These are phyloP conservation scores for Drosophila fungiperda DNA, from an alignment of 2,888 invertebrate genomes.

Conservation along the genomic window DNA sequence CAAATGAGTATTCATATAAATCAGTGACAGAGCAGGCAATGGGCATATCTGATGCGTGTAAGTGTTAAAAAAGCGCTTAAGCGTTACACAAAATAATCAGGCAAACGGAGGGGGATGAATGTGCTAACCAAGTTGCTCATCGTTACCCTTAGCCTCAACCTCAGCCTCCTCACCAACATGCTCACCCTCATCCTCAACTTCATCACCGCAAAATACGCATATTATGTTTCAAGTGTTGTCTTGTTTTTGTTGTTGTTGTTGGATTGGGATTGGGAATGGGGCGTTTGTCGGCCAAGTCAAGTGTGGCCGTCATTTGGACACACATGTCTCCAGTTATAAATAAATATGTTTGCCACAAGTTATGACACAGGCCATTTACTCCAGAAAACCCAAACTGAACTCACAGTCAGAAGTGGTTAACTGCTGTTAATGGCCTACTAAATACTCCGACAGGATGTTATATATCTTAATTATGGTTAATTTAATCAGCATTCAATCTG, in stretches of 20 bases:
- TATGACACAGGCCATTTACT: slow-evolving; percentile 75
- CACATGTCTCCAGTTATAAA: slow-evolving; percentile 74
- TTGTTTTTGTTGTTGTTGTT: slow-evolving; percentile 16
- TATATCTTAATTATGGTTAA: slow-evolving; percentile 24
- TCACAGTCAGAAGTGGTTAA: slow-evolving; percentile 41
- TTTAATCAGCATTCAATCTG: background rate
- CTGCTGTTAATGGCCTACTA: slow-evolving; percentile 34
- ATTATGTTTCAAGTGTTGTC: slow-evolving; percentile 59
- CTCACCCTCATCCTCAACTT: slow-evolving; percentile 59
- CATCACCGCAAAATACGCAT: slow-evolving; percentile 43
- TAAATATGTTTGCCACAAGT: slow-evolving; percentile 75
- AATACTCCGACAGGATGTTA: slow-evolving; percentile 52
- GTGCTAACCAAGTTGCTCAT: background rate
- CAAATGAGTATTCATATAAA: slow-evolving; percentile 49
- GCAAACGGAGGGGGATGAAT: slow-evolving; percentile 24
- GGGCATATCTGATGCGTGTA: slow-evolving; percentile 71
- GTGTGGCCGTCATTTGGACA: slow-evolving; percentile 58
- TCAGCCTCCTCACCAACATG: slow-evolving; percentile 4
- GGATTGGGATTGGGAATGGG: slow-evolving; percentile 16
- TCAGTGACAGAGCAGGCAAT: slow-evolving; percentile 65
- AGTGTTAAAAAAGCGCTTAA: slow-evolving; percentile 83
- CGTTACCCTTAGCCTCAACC: slow-evolving; percentile 5
- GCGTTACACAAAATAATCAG: slow-evolving; percentile 70
- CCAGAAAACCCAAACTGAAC: slow-evolving; percentile 42
- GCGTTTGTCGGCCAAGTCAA: slow-evolving; percentile 39